Percentiles rank a stretch among this genome's conserved stretches.
phyloP scores from a whole-genome alignment of 2,797 vertebrate species.

The Poecile montanus region DNA sequence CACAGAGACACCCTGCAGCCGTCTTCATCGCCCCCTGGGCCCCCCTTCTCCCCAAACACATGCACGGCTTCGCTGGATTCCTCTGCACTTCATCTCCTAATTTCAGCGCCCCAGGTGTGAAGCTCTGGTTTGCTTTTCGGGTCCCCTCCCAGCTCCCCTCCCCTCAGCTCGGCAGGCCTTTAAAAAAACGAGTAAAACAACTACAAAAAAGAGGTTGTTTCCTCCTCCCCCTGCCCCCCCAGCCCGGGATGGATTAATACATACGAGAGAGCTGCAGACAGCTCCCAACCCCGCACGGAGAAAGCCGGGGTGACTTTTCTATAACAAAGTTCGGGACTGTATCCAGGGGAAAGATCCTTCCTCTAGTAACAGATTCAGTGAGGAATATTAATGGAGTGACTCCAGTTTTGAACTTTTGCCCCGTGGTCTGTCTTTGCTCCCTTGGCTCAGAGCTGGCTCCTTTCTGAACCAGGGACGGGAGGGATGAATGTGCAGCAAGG shows the following conservation, averaged over 20 bases:
- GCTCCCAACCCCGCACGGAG: background rate
- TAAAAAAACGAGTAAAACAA: conserved; percentile 4
- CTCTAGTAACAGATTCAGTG: conserved; percentile 45
- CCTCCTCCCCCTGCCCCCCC: background rate
- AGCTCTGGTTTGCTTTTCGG: conserved; percentile 22
- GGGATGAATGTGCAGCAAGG: background rate
- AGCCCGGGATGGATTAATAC: conserved; percentile 10
- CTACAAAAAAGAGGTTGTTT: conserved; percentile 43
- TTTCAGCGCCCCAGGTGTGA: conserved; percentile 37
- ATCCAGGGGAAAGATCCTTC: conserved; percentile 52
- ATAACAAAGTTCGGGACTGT: conserved; percentile 46
- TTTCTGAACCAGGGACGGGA: conserved; percentile 20
- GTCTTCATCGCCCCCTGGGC: background rate
- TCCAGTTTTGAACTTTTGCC: conserved; percentile 67
- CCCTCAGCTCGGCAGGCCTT: conserved; percentile 33
- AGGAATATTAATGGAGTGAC: conserved; percentile 63
- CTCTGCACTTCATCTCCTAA: conserved; percentile 8
- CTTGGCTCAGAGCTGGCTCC: conserved; percentile 45
- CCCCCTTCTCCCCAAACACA: background rate
- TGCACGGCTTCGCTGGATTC: background rate
- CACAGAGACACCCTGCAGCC: too few relatives aligned
- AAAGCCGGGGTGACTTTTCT: conserved; percentile 45
- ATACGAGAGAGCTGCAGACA: conserved; percentile 28
- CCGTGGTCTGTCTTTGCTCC: conserved; percentile 66
- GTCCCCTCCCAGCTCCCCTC: conserved; percentile 30